These are phyloP conservation scores for Anarsia innoxiella DNA, from an alignment of 2,888 invertebrate genomes.

Conservation along the genomic window DNA sequence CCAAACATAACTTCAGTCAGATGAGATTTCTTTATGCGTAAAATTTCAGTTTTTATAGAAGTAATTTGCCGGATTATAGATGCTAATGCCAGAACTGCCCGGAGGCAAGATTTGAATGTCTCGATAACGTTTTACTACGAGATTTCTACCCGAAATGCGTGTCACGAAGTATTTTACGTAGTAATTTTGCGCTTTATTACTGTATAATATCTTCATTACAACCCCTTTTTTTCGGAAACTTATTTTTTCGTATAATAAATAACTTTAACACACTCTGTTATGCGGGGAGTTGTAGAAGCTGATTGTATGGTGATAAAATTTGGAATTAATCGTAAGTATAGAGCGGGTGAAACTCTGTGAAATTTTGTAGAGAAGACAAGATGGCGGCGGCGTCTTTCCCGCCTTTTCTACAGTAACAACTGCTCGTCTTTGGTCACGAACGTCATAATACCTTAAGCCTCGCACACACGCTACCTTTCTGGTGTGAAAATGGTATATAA, in stretches of 20 bases:
- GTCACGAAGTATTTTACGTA: slow-evolving; percentile 26
- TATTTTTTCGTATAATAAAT: slow-evolving; percentile 5
- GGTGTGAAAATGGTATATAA: slow-evolving; percentile 74
- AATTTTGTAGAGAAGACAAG: slow-evolving; percentile 25
- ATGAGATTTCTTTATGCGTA: slow-evolving; percentile 34
- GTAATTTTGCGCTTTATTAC: slow-evolving; percentile 30
- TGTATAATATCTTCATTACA: slow-evolving; percentile 36
- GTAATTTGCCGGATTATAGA: slow-evolving; percentile 51
- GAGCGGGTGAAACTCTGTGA: not conserved
- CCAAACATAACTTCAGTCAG: not conserved
- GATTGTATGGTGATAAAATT: no score
- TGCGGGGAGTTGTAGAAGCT: no score
- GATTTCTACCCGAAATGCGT: slow-evolving; percentile 27
- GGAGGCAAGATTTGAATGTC: slow-evolving; percentile 31
- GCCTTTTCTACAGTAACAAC: slow-evolving; percentile 27
- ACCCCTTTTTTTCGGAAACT: slow-evolving; percentile 11
- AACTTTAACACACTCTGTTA: slow-evolving; percentile 1
- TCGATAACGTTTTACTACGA: slow-evolving; percentile 35
- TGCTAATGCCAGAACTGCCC: slow-evolving; percentile 46
- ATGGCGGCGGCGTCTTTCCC: slow-evolving; percentile 36
- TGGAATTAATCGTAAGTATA: no score
- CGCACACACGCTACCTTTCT: slow-evolving; percentile 45
- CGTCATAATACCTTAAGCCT: slow-evolving; percentile 42
- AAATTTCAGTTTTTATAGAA: slow-evolving; percentile 48
- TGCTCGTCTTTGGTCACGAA: slow-evolving; percentile 60